Percentiles rank a stretch among this genome's conserved stretches.
phyloP scores from a whole-genome alignment of 2,797 vertebrate species.

The Micromesistius poutassou region DNA sequence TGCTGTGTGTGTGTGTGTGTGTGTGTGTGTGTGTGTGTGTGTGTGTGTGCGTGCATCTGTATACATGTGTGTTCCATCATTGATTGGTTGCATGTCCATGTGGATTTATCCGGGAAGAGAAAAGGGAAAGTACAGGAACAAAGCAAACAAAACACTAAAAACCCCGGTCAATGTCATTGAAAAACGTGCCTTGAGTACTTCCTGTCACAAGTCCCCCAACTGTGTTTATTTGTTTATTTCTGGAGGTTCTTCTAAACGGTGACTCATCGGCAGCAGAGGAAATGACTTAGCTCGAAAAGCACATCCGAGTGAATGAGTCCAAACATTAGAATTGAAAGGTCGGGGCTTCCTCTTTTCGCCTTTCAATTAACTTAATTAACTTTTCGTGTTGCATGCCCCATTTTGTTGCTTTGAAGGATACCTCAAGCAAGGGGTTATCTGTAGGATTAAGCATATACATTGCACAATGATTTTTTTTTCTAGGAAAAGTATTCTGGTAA shows the following conservation, averaged over 20 bases:
- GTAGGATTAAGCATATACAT: neutral
- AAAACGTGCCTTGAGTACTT: constrained; percentile 30
- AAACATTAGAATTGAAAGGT: constrained; percentile 8
- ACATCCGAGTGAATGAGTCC: neutral
- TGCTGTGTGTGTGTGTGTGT: neutral
- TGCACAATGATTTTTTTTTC: neutral
- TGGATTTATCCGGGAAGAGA: neutral
- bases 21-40: neutral
- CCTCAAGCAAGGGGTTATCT: neutral
- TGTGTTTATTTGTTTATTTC: constrained; percentile 42
- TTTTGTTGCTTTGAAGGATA: neutral
- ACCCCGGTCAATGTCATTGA: constrained; percentile 9
- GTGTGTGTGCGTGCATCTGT: neutral
- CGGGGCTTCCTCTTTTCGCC: neutral
- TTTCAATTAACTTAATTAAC: neutral
- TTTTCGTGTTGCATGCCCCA: neutral
- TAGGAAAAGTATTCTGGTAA: neutral
- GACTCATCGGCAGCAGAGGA: constrained; percentile 40
- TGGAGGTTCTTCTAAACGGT: constrained; percentile 47
- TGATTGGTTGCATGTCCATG: neutral
- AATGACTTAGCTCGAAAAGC: neutral
- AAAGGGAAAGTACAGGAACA: neutral
- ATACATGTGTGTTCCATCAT: neutral
- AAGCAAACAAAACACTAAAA: neutral
- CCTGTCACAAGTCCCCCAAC: constrained; percentile 24